Base-by-base conservation (phyloP, 2,113 vertebrate genomes). In the Silurus meridionalis region DNA sequence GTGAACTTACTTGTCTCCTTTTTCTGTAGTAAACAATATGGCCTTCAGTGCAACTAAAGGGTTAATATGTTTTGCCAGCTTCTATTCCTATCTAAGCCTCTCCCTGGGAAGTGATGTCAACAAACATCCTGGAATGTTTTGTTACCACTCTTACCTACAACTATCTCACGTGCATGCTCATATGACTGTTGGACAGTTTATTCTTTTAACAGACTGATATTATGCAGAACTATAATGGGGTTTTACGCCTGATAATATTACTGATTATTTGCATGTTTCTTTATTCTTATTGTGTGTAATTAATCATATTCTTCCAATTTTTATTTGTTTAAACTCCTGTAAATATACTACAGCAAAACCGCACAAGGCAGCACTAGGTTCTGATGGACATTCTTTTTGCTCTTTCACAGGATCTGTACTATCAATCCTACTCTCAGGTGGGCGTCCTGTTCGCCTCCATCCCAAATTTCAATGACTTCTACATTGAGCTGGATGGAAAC, bases 391-490 rank as follows among this genome's bases (percentile, higher is more conserved):
- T 80, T 37, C 8, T 63, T 85, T 6, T 6, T 85, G 53, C 69
- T 81, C 88, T 60, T 48, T 91, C 89, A 48, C 92, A 99, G 98
- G 98, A 99, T 91, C 94, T 99, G 84, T 99, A 99, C 92, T 99
- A 99, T 91, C 98, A 99, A 93, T 99, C 98, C 5, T 99, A 99
- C 88, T 95, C 97, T 86, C 98, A 99, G 94, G 98, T 99, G 5
- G 98, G 98, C 6, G 98, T 99, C 90, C 94, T 99, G 94, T 99
- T 99, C 61, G 98, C 98, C 89, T 99, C 98, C 90, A 99, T 99
- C 88, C 97, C 98, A 91, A 99, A 99, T 94, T 99, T 99, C 92
- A 99, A 99, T 8, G 98, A 99, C 95, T 99, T 99, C 95, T 99
- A 99, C 95, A 99, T 99, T 0, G 98, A 99, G 94, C 93, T 99